Conservation (phyloP, 2,113 vertebrate species). For the Atherinomorus stipes region DNA sequence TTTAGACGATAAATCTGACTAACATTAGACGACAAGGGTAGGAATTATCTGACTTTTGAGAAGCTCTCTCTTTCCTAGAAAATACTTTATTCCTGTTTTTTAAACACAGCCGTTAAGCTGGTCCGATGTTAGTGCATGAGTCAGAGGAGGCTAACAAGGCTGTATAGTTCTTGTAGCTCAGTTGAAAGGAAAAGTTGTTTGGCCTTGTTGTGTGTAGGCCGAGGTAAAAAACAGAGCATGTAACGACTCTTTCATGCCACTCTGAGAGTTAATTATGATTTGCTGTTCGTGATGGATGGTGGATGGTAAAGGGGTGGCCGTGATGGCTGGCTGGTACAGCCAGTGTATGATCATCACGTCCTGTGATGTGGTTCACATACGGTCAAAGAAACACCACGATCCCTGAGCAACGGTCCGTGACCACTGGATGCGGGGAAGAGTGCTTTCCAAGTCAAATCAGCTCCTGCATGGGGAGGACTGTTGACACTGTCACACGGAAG, state of each 20-base stretch:
- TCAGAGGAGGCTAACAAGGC: slow-evolving; percentile 58
- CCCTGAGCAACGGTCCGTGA: slow-evolving; percentile 87
- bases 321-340: slow-evolving; percentile 37
- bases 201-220: slow-evolving; percentile 48
- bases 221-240: slow-evolving; percentile 33
- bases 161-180: slow-evolving; percentile 30
- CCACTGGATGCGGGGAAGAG: slow-evolving; percentile 79
- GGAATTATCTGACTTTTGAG: slow-evolving; percentile 41
- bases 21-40: slow-evolving; percentile 51
- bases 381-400: slow-evolving; percentile 77
- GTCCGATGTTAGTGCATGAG: slow-evolving; percentile 58
- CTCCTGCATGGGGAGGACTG: slow-evolving; percentile 69
- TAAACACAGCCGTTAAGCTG: slow-evolving; percentile 59
- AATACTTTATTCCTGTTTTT: slow-evolving; percentile 58
- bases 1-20: slow-evolving; percentile 57
- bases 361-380: slow-evolving; percentile 80
- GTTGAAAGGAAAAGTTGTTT: slow-evolving; percentile 65
- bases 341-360: slow-evolving; percentile 50
- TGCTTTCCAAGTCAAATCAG: slow-evolving; percentile 88
- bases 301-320: slow-evolving; percentile 27
- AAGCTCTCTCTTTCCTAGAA: slow-evolving; percentile 49
- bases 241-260: slow-evolving; percentile 44
- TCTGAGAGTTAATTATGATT: slow-evolving; percentile 58
- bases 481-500: slow-evolving; percentile 74
- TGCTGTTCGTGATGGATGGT: slow-evolving; percentile 55